Evolutionary conservation across 2,888 invertebrate genomes (phyloP).

Genomic region (Tolmerus cingulatus): DNA sequence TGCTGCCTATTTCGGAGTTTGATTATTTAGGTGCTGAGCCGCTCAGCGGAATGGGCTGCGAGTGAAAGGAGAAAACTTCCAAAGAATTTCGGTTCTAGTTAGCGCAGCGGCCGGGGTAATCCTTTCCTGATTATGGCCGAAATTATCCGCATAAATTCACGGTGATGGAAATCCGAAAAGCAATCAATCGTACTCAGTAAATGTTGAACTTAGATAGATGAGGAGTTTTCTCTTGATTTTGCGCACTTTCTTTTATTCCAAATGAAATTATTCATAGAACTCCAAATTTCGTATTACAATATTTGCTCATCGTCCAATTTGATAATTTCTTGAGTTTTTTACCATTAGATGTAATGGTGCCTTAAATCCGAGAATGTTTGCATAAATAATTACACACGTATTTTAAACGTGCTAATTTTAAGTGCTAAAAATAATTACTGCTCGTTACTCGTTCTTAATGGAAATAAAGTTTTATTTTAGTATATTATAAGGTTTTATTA

Average conservation of each 20-base stretch:
- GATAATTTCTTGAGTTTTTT: too few relatives aligned
- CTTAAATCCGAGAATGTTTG: too few relatives aligned
- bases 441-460: too few relatives aligned
- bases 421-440: too few relatives aligned
- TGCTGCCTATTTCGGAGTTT: not conserved
- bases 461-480: too few relatives aligned
- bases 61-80: slow-evolving; percentile 3
- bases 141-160: not conserved
- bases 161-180: not conserved
- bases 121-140: not conserved
- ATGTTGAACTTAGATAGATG: not conserved
- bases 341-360: too few relatives aligned
- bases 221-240: not conserved
- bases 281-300: not conserved
- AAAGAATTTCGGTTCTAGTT: not conserved
- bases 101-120: not conserved
- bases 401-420: too few relatives aligned
- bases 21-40: not conserved
- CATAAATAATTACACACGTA: too few relatives aligned
- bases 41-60: not conserved
- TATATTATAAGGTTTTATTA: too few relatives aligned
- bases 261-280: not conserved
- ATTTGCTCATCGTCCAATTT: too few relatives aligned
- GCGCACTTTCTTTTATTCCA: not conserved
- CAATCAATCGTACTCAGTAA: not conserved